Percentiles rank a stretch among this genome's conserved stretches.
phyloP scores from a whole-genome alignment of 1,140 invertebrate species.

The Battus philenor region DNA sequence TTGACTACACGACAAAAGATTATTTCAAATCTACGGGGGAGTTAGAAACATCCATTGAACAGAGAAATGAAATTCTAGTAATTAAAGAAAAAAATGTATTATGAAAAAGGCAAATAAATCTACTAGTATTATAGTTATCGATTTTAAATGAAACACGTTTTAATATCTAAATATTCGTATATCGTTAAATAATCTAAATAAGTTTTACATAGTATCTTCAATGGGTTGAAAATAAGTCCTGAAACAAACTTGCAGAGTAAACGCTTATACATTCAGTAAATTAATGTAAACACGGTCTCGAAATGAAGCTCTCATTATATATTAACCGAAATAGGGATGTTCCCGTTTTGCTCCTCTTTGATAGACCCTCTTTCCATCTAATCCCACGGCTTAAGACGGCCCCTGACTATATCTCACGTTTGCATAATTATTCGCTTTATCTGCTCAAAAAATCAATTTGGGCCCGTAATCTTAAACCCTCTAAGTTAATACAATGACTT shows the following conservation, averaged over 20 bases:
- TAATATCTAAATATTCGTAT: no score
- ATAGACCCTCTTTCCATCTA: conserved; percentile 50
- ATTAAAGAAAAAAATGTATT: no score
- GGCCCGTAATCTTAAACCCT: conserved; percentile 20
- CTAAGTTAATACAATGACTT: conserved; percentile 12
- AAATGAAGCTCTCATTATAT: conserved; percentile 58
- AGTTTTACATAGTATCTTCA: no score
- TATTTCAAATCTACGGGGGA: no score
- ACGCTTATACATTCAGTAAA: conserved; percentile 43
- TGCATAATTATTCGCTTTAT: conserved; percentile 63
- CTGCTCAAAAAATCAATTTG: conserved; percentile 54
- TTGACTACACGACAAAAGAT: no score
- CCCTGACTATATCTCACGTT: conserved; percentile 43
- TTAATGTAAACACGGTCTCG: conserved; percentile 60
- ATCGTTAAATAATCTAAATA: no score
- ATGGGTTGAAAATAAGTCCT: conserved; percentile 11
- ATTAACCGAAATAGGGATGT: conserved; percentile 59
- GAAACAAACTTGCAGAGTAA: conserved; percentile 1
- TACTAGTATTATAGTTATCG: no score
- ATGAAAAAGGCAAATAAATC: no score
- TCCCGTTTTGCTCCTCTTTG: conserved; percentile 50
- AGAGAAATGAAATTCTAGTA: no score
- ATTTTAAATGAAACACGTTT: no score
- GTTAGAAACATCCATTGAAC: no score
- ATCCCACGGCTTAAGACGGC: conserved; percentile 51